Evolutionary conservation across 1,140 invertebrate genomes (phyloP).

Genomic region (Drosophila pseudoobscura): DNA sequence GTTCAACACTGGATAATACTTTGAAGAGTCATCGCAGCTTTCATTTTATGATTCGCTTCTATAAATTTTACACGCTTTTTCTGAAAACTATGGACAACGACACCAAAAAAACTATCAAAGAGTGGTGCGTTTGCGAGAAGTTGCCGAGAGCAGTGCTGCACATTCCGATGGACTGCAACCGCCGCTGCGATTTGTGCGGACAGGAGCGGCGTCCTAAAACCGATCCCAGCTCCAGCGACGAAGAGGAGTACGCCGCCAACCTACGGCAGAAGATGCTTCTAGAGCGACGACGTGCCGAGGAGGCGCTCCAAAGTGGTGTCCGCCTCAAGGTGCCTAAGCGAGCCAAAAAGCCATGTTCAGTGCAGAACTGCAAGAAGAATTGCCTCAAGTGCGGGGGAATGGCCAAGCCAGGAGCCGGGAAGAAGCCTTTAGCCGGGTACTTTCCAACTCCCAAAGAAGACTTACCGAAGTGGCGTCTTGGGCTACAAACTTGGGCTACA

Average conservation of each 20-base stretch:
- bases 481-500: background rate
- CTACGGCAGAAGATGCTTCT: constrained; percentile 1
- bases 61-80: constrained; percentile 62
- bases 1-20: background rate
- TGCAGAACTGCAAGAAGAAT: background rate
- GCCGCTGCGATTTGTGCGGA: constrained; percentile 52
- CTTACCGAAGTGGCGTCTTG: background rate
- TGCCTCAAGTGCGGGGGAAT: constrained; percentile 29
- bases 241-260: constrained; percentile 19
- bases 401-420: background rate
- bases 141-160: constrained; percentile 52
- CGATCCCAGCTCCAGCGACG: constrained; percentile 48
- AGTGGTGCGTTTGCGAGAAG: constrained; percentile 58
- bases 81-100: constrained; percentile 36
- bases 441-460: constrained; percentile 23
- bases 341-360: constrained; percentile 31
- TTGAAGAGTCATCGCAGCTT: background rate
- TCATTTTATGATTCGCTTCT: constrained; percentile 64
- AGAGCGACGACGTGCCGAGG: constrained; percentile 15
- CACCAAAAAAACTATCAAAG: background rate
- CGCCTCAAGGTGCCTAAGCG: constrained; percentile 31
- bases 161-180: constrained; percentile 16
- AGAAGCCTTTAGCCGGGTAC: background rate
- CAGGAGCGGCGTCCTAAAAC: constrained; percentile 21
- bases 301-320: constrained; percentile 5